Evolutionary conservation across 2,797 vertebrate genomes (phyloP).

Genomic region (Telmatherina bonti): DNA sequence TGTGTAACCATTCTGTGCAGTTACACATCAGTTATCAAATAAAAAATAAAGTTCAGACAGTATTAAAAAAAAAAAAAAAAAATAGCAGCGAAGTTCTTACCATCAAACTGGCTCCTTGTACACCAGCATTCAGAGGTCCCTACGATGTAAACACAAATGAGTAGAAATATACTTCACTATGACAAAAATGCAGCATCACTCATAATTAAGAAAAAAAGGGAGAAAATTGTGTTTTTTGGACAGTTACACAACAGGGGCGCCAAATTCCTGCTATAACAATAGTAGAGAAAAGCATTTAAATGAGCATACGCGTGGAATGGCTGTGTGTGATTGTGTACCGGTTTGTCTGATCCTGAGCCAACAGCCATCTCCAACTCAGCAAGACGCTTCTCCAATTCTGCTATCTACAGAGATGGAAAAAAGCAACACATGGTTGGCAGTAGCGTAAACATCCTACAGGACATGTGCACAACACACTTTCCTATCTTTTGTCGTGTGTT

Average conservation of each 20-base stretch:
- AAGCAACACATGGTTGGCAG: conserved; percentile 46
- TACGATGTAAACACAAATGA: conserved; percentile 63
- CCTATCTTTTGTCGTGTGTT: conserved; percentile 30
- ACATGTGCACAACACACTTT: conserved; percentile 16
- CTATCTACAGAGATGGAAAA: conserved; percentile 80
- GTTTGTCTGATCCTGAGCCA: conserved; percentile 90
- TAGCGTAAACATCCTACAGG: conserved; percentile 46
- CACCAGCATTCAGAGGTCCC: conserved; percentile 90
- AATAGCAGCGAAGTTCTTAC: conserved; percentile 75
- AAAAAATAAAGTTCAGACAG: conserved; percentile 25
- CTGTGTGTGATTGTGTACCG: conserved; percentile 79
- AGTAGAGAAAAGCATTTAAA: conserved; percentile 21
- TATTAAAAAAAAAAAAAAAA: conserved; percentile 7
- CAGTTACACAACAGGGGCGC: conserved; percentile 6
- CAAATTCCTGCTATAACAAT: conserved; percentile 19
- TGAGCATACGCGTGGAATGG: conserved; percentile 7
- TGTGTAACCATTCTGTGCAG: conserved; percentile 56
- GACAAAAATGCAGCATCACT: background rate
- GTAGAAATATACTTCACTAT: conserved; percentile 30
- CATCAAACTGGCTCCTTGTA: conserved; percentile 90
- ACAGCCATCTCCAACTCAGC: conserved; percentile 91
- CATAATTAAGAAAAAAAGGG: conserved; percentile 30
- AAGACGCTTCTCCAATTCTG: conserved; percentile 92
- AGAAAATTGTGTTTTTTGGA: background rate
- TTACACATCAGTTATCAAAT: conserved; percentile 25